These are phyloP conservation scores for Delichon dasypus DNA, from an alignment of 2,797 vertebrate genomes.

Conservation along the genomic window DNA sequence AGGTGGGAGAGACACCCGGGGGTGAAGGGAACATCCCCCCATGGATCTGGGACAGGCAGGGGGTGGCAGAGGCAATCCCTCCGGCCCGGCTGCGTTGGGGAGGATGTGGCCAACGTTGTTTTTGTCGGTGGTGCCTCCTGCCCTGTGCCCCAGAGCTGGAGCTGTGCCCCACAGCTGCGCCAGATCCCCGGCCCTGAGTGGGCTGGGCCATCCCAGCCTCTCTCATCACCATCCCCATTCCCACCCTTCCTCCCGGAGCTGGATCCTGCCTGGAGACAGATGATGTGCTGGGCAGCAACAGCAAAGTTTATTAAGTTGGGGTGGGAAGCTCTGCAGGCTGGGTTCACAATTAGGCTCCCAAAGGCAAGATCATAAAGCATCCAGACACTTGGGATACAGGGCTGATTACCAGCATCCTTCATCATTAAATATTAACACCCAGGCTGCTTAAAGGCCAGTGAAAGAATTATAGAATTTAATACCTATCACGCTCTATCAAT, in stretches of 20 bases:
- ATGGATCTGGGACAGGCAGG: neutral
- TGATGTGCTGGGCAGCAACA: constrained; percentile 25
- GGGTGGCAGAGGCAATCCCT: too few relatives aligned
- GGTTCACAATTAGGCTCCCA: constrained; percentile 75
- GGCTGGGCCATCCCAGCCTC: neutral
- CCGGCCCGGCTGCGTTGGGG: neutral
- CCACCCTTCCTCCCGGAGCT: neutral
- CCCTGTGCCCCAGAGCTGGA: rapidly evolving
- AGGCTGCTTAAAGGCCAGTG: constrained; percentile 74
- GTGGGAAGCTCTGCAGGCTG: constrained; percentile 58
- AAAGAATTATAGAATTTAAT: constrained; percentile 80
- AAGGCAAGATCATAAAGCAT: constrained; percentile 77
- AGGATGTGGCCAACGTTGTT: rapidly evolving
- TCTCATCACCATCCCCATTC: neutral
- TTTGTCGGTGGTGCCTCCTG: neutral
- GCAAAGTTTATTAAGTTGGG: constrained; percentile 68
- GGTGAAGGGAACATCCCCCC: neutral
- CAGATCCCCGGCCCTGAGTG: neutral
- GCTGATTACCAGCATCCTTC: constrained; percentile 78
- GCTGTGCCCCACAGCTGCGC: neutral
- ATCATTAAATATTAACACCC: constrained; percentile 78
- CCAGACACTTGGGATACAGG: constrained; percentile 71
- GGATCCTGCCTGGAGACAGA: constrained; percentile 47
- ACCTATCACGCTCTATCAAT: constrained; percentile 70
- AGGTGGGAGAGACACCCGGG: neutral